Evolutionary conservation across 1,140 invertebrate species (phyloP).

Genomic region (Chelonus insularis): DNA sequence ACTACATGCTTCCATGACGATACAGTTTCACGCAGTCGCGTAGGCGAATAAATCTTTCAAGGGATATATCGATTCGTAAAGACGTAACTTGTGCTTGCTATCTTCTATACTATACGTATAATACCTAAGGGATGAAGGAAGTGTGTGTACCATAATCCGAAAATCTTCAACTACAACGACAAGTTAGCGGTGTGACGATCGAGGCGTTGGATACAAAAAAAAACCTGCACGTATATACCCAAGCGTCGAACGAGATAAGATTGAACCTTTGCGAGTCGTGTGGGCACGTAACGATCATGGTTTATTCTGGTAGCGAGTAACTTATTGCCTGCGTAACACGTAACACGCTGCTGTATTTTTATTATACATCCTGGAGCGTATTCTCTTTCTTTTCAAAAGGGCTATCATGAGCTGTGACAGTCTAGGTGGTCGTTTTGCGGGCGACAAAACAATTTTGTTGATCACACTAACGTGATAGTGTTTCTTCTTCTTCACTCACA

Average conservation of each 20-base stretch:
- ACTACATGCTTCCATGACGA: constrained; percentile 5
- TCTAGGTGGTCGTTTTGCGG: constrained; percentile 12
- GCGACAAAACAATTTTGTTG: constrained; percentile 15
- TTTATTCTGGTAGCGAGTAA: constrained; percentile 31
- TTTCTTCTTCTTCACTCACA: neutral
- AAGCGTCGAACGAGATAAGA: constrained; percentile 27
- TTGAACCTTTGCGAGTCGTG: constrained; percentile 29
- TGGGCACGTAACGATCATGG: constrained; percentile 29
- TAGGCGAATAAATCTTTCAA: constrained; percentile 24
- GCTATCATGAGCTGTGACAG: neutral
- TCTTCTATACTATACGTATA: neutral
- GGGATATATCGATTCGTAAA: constrained; percentile 19
- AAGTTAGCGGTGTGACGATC: constrained; percentile 6
- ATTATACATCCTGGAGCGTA: constrained; percentile 10
- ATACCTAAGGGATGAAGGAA: constrained; percentile 1
- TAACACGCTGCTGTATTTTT: constrained; percentile 24
- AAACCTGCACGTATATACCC: constrained; percentile 1
- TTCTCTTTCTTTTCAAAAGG: constrained; percentile 1
- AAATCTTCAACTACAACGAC: constrained; percentile 20
- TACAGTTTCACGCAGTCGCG: constrained; percentile 11
- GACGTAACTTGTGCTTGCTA: constrained; percentile 26
- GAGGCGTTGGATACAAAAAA: constrained; percentile 9
- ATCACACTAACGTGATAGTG: constrained; percentile 1
- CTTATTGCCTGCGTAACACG: constrained; percentile 28
- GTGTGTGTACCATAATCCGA: constrained; percentile 18